Conservation (phyloP, 2,797 vertebrate genomes). For the Anas capensis region DNA sequence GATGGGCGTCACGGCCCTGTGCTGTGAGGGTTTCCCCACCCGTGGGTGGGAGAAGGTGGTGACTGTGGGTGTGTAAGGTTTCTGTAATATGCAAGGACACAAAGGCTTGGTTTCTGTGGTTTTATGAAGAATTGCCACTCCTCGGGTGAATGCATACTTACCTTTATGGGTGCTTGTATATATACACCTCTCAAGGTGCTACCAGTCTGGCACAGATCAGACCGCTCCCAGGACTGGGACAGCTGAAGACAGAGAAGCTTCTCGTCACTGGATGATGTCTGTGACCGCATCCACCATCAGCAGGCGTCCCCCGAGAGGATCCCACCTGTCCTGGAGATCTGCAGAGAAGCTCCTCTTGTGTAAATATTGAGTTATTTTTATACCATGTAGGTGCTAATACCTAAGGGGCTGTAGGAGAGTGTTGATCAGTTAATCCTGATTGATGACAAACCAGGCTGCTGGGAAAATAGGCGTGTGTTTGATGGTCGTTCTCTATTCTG, state of each 20-base stretch:
- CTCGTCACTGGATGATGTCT: rapidly evolving
- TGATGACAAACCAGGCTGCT: too few species aligned
- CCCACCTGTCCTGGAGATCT: rapidly evolving
- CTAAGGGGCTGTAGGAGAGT: not conserved
- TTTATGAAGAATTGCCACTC: not conserved
- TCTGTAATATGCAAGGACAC: not conserved
- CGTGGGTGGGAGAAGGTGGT: too few species aligned
- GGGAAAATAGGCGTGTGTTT: too few species aligned
- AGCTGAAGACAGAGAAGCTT: not conserved
- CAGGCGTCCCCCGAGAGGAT: too few species aligned
- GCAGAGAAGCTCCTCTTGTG: not conserved
- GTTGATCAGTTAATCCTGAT: not conserved
- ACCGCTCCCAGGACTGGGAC: rapidly evolving
- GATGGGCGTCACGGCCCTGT: too few species aligned
- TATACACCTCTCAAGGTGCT: not conserved
- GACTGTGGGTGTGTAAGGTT: not conserved
- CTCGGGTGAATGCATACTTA: not conserved
- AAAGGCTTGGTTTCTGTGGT: not conserved
- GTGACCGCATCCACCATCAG: not conserved
- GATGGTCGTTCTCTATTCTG: not conserved
- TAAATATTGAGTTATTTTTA: not conserved
- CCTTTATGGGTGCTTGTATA: not conserved
- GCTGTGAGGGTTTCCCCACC: not conserved
- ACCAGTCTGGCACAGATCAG: not conserved
- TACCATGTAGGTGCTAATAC: too few species aligned